Base-by-base conservation (phyloP, 2,113 vertebrate species). In the Pionites leucogaster region DNA sequence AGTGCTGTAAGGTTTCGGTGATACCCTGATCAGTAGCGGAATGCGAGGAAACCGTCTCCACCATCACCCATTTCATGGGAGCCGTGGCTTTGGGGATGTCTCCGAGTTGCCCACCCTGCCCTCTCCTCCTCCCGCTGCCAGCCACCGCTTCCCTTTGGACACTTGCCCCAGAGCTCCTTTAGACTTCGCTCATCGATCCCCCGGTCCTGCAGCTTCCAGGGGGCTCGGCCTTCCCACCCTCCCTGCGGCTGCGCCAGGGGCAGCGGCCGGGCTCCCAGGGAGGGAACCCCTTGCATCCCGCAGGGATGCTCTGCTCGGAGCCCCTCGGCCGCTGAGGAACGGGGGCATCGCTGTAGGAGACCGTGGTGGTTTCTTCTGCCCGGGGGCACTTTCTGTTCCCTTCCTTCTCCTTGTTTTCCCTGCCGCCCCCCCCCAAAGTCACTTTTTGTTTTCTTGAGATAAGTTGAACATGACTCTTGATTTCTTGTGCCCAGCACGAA, bases 1-100 rank as follows among this genome's bases (percentile, higher is more conserved):
- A 96, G 98, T 98, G 98, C 98, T 98, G 97, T 98, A 97, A 98
- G 82, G 77, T 96, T 97, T 97, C 17, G 35, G 82, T 86, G 92
- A 93, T 89, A 82, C 86, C 92, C 92, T 77, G 94, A 92, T 95
- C 91, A 80, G 95, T 91, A 94, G 96, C 71, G 4, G 91, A 95
- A 94, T 31, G 59, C 84, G 86, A 97, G 96, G 93, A 97, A 96
- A 93, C 71, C 20, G 5, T 59, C 82, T 96, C 93, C 78, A 52
- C 90, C 31, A 2, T 78, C 74, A 35, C 25, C 81, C 31, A 41
- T 69, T 77, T 95, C 82, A 50, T 53, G 74, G 60, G 84, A 95
- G 84, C 95, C 31, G 37, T 93, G 90, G 94, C 91, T 97, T 97
- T 93, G 63, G 94, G 85, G 90, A 76, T 91, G 79, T 92, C 92